Conservation (phyloP, 2,113 vertebrate genomes). For the Porphyrio hochstetteri region DNA sequence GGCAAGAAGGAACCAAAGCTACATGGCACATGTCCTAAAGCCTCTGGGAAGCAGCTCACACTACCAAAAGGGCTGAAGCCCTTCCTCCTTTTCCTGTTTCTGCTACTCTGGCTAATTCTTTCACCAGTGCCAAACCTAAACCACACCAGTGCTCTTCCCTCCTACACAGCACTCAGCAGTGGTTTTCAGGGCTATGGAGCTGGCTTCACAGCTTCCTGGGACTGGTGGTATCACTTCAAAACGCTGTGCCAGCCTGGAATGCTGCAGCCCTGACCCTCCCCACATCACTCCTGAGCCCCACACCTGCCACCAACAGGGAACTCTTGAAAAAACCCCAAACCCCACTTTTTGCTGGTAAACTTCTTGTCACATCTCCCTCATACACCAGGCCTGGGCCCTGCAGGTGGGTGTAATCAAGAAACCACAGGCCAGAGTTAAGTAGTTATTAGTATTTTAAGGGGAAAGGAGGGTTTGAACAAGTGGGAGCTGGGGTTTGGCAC, state of each 20-base stretch:
- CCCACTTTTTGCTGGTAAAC: too few species aligned
- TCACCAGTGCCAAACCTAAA: slow-evolving; percentile 1
- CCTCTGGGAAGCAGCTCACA: background rate
- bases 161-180: background rate
- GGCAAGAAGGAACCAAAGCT: background rate
- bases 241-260: background rate
- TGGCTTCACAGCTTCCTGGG: background rate
- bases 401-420: background rate
- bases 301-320: background rate
- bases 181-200: background rate
- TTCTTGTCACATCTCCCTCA: background rate
- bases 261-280: background rate
- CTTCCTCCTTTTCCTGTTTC: background rate
- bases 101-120: background rate
- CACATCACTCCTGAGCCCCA: fast-evolving
- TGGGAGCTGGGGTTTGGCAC: background rate
- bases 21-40: background rate
- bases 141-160: slow-evolving; percentile 18
- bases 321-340: background rate
- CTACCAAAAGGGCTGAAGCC: background rate
- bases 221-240: fast-evolving
- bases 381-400: background rate
- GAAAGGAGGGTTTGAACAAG: background rate
- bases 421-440: background rate
- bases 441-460: background rate